phyloP scores from a whole-genome alignment of 2,113 vertebrate genomes.

The Addax nasomaculatus region DNA sequence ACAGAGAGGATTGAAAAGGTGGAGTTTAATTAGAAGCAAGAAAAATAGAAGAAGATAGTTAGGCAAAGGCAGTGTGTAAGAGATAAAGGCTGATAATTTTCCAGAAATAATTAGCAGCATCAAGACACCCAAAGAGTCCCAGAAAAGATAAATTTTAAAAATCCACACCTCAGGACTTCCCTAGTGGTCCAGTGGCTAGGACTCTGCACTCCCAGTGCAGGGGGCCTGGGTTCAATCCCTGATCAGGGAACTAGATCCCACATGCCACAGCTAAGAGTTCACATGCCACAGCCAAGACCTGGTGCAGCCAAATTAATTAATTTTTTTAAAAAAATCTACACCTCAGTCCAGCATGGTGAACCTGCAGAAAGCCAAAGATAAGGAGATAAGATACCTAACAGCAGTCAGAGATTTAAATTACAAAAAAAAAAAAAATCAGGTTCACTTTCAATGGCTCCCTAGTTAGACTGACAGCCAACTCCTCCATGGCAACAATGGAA shows the following conservation, averaged over 20 bases:
- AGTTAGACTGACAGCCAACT: background rate
- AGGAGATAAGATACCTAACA: background rate
- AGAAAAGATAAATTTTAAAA: background rate
- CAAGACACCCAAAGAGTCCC: background rate
- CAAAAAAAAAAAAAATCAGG: too few species aligned
- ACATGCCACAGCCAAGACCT: background rate
- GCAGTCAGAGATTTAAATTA: background rate
- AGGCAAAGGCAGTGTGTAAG: background rate
- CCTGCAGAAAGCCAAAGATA: background rate
- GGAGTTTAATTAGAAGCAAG: background rate
- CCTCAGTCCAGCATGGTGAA: background rate
- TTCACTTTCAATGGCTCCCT: background rate
- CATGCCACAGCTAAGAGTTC: background rate
- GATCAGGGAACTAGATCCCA: background rate
- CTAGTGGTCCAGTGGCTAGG: background rate
- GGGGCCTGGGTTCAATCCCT: background rate
- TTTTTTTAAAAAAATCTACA: background rate
- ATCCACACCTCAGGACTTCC: background rate
- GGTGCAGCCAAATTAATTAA: background rate
- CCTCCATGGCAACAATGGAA: background rate
- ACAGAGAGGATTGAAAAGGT: background rate
- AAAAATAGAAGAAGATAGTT: background rate
- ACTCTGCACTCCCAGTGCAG: background rate
- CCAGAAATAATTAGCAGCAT: background rate
- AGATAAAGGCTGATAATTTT: background rate